phyloP scores from a whole-genome alignment of 2,113 vertebrate genomes.

The Haemorhous mexicanus region DNA sequence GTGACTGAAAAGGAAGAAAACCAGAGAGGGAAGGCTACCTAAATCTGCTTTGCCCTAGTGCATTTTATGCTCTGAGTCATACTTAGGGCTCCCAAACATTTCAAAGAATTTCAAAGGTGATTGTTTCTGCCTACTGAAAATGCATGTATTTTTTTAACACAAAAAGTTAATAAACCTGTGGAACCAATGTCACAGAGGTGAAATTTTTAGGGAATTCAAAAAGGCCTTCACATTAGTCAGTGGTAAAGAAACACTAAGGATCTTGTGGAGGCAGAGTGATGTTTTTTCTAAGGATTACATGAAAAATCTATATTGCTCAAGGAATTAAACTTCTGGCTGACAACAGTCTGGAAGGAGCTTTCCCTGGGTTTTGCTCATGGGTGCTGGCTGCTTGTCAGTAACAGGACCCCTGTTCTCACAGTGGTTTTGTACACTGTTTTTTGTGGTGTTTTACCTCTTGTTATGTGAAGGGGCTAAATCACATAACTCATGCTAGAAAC shows the following conservation, averaged over 20 bases:
- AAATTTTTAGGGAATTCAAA: background rate
- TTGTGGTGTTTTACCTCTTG: background rate
- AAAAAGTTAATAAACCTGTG: background rate
- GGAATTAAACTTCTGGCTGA: background rate
- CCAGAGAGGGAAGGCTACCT: background rate
- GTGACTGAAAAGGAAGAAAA: background rate
- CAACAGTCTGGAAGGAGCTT: background rate
- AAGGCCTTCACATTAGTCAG: background rate
- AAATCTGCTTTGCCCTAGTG: background rate
- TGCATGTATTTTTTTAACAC: background rate
- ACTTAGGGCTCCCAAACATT: background rate
- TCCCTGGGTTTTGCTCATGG: background rate
- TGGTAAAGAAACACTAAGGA: background rate
- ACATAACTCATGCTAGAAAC: background rate
- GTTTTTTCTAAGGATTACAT: background rate
- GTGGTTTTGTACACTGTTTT: background rate
- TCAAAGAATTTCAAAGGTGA: background rate
- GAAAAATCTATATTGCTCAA: background rate
- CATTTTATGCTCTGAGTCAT: background rate
- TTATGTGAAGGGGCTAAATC: background rate
- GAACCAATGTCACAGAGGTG: background rate
- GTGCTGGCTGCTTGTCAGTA: background rate
- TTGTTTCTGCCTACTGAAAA: background rate
- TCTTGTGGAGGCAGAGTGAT: background rate
- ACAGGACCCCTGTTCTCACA: background rate